These are phyloP conservation scores for Thelaira solivaga DNA, from an alignment of 2,888 invertebrate species.

Conservation along the genomic window DNA sequence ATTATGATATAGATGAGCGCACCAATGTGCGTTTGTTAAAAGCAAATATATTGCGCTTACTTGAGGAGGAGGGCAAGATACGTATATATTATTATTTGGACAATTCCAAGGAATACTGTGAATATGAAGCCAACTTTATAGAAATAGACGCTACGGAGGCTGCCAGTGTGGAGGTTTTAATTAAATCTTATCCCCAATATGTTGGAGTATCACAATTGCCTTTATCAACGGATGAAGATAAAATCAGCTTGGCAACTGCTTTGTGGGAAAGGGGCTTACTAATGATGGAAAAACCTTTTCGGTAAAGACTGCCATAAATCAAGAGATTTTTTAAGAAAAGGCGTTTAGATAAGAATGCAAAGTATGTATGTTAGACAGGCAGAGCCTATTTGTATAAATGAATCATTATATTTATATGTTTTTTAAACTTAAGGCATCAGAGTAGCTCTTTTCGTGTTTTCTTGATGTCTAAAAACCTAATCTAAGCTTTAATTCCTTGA, in stretches of 20 bases:
- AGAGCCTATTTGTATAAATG: no score
- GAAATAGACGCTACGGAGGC: conserved; percentile 85
- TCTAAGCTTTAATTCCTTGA: no score
- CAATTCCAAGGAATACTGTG: conserved; percentile 91
- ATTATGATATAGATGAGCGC: conserved; percentile 77
- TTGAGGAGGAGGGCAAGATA: conserved; percentile 81
- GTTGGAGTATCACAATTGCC: conserved; percentile 85
- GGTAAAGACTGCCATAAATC: no score
- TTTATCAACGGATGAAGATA: conserved; percentile 81
- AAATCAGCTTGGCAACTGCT: conserved; percentile 83
- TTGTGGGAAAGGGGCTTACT: conserved; percentile 91
- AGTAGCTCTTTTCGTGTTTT: no score
- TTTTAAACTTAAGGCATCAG: no score
- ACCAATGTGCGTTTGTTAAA: conserved; percentile 81
- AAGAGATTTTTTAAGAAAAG: no score
- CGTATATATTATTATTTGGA: conserved; percentile 89
- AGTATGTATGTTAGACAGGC: no score
- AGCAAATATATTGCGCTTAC: conserved; percentile 80
- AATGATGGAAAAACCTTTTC: conserved; percentile 79
- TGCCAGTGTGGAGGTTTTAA: conserved; percentile 84
- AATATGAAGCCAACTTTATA: conserved; percentile 85
- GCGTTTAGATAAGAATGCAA: no score
- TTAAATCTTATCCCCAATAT: conserved; percentile 87
- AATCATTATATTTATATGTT: no score
- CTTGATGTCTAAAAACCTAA: no score